These are phyloP conservation scores for Girardinichthys multiradiatus DNA, from an alignment of 2,113 vertebrate genomes.

Conservation along the genomic window DNA sequence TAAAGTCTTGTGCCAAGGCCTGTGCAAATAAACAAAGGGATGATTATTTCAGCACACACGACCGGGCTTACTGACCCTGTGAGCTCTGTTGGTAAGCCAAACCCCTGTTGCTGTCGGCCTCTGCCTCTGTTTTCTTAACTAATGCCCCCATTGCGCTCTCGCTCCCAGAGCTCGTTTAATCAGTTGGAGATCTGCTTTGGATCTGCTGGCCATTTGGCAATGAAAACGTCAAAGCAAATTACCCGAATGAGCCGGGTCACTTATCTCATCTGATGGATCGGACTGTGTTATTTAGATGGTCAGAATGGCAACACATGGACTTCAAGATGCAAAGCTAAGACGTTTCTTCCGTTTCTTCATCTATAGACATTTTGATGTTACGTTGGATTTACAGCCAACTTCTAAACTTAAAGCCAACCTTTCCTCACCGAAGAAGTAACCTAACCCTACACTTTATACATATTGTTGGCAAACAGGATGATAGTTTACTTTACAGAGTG, in stretches of 20 bases:
- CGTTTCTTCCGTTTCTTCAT: background rate
- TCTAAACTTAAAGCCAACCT: background rate
- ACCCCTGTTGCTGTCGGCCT: slow-evolving; percentile 49
- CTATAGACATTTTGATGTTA: background rate
- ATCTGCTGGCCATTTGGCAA: slow-evolving; percentile 59
- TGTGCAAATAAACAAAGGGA: slow-evolving; percentile 75
- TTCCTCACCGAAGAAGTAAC: slow-evolving; percentile 13
- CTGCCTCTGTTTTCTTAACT: slow-evolving; percentile 74
- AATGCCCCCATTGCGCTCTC: slow-evolving; percentile 66
- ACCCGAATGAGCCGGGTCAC: slow-evolving; percentile 62
- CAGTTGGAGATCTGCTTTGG: slow-evolving; percentile 66
- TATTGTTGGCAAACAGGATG: slow-evolving; percentile 6
- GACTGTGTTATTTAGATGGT: slow-evolving; percentile 21
- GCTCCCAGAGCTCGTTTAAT: slow-evolving; percentile 56
- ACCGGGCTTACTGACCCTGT: slow-evolving; percentile 57
- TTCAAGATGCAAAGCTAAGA: background rate
- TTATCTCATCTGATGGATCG: slow-evolving; percentile 48
- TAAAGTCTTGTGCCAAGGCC: slow-evolving; percentile 62
- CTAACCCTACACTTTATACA: slow-evolving; percentile 7
- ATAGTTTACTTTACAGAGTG: slow-evolving; percentile 24
- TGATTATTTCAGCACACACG: slow-evolving; percentile 73
- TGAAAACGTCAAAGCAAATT: slow-evolving; percentile 76
- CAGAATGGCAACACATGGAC: slow-evolving; percentile 1
- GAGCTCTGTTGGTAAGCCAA: slow-evolving; percentile 65
- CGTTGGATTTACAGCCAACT: slow-evolving; percentile 15